Conservation (phyloP, 1,140 invertebrate species). For the Ganaspis sp. region DNA sequence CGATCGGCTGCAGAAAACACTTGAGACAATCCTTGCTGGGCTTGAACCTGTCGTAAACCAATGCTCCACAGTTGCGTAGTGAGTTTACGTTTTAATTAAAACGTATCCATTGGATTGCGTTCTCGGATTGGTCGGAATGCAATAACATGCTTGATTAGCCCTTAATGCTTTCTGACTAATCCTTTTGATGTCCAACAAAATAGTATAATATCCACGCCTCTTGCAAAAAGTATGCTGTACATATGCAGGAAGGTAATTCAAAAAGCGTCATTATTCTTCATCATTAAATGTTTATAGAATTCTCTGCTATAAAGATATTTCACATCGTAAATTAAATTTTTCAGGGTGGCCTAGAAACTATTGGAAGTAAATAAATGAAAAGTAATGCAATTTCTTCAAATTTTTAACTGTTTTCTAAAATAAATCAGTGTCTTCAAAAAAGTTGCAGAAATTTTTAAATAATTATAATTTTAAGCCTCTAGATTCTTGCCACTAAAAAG, state of each 20-base stretch:
- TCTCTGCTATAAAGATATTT: too few relatives aligned
- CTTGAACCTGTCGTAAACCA: not conserved
- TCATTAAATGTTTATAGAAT: too few relatives aligned
- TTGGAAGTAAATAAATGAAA: too few relatives aligned
- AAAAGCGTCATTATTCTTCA: too few relatives aligned
- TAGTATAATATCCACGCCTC: not conserved
- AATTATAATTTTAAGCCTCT: not conserved
- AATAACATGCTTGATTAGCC: constrained; percentile 25
- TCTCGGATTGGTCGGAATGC: constrained; percentile 17
- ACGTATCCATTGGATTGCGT: constrained; percentile 5
- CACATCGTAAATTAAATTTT: too few relatives aligned
- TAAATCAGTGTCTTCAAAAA: too few relatives aligned
- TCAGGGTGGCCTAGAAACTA: too few relatives aligned
- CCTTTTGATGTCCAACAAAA: constrained; percentile 1
- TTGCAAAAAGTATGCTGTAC: not conserved
- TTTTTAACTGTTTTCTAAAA: too few relatives aligned
- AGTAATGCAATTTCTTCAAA: too few relatives aligned
- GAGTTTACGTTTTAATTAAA: constrained; percentile 7
- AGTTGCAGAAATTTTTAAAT: not conserved
- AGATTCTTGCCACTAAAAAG: not conserved
- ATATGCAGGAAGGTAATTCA: too few relatives aligned
- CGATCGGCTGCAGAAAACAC: constrained; percentile 17
- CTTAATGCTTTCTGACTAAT: constrained; percentile 3
- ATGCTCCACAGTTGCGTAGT: not conserved
- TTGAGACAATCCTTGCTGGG: not conserved